These are phyloP conservation scores for Daphoenositta chrysoptera DNA, from an alignment of 2,113 vertebrate species.

Conservation along the genomic window DNA sequence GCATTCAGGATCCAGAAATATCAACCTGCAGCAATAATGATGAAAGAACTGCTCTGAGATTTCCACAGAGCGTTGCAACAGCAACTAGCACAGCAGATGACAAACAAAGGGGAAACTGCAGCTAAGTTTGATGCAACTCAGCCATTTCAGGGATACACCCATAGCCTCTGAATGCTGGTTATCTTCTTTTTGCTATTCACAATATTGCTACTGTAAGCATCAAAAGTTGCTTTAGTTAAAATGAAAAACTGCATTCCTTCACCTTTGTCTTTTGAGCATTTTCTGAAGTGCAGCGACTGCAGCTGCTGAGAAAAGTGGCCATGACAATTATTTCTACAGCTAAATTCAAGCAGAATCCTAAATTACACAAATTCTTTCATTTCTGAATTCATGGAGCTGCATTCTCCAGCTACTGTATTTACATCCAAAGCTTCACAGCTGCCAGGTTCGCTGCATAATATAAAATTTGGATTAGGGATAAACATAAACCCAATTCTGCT, in stretches of 20 bases:
- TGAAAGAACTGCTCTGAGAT: conserved; percentile 26
- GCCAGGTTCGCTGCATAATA: neutral
- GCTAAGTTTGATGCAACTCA: conserved; percentile 10
- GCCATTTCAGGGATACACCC: neutral
- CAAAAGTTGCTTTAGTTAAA: neutral
- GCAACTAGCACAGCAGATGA: neutral
- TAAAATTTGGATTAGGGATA: conserved; percentile 34
- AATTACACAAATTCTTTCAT: neutral
- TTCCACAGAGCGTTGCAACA: conserved; percentile 34
- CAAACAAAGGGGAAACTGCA: conserved; percentile 12
- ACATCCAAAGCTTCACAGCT: conserved; percentile 10
- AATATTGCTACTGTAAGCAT: neutral
- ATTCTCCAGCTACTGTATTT: neutral
- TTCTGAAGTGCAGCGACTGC: neutral
- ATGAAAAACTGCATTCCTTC: neutral
- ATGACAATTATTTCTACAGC: neutral
- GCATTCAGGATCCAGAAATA: conserved; percentile 26
- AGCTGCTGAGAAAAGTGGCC: neutral
- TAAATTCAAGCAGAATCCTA: neutral
- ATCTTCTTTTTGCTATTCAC: neutral
- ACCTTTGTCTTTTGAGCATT: neutral
- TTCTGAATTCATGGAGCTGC: neutral
- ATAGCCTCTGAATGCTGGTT: neutral
- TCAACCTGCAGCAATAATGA: conserved; percentile 31
- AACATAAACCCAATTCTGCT: conserved; percentile 19